phyloP scores from a whole-genome alignment of 2,113 vertebrate genomes.

The Oriolus oriolus region DNA sequence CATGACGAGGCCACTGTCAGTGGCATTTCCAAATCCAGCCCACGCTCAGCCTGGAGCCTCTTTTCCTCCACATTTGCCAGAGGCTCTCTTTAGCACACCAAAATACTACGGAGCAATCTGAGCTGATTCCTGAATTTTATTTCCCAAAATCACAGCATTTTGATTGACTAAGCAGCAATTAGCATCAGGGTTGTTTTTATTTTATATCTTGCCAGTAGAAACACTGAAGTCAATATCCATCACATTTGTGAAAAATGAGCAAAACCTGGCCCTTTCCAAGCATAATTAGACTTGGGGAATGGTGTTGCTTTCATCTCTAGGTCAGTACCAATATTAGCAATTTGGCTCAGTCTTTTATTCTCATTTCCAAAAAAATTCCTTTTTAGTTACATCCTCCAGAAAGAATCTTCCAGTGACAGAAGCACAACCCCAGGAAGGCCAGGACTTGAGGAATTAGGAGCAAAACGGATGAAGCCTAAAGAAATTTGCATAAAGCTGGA shows the following conservation, averaged over 20 bases:
- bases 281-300: conserved; percentile 3
- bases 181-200: not conserved
- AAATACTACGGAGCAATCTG: not conserved
- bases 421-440: not conserved
- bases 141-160: conserved; percentile 12
- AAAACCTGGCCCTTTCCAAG: conserved; percentile 17
- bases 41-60: not conserved
- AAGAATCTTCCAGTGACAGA: not conserved
- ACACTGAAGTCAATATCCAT: conserved; percentile 31
- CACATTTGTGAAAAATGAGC: conserved; percentile 25
- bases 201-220: conserved; percentile 27
- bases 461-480: not conserved
- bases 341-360: not conserved
- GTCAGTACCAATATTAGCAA: conserved; percentile 22
- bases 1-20: not conserved
- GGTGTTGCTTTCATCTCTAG: not conserved
- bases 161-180: conserved; percentile 45
- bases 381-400: not conserved
- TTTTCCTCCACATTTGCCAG: not conserved
- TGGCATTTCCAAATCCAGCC: not conserved
- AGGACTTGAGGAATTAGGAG: not conserved
- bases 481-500: not conserved
- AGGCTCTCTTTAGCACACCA: not conserved
- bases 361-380: not conserved
- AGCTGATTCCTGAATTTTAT: not conserved